Evolutionary conservation across 2,888 invertebrate species (phyloP), one percentile per base, ranked within the genome.

Genomic region (Rotaria macrura): DNA sequence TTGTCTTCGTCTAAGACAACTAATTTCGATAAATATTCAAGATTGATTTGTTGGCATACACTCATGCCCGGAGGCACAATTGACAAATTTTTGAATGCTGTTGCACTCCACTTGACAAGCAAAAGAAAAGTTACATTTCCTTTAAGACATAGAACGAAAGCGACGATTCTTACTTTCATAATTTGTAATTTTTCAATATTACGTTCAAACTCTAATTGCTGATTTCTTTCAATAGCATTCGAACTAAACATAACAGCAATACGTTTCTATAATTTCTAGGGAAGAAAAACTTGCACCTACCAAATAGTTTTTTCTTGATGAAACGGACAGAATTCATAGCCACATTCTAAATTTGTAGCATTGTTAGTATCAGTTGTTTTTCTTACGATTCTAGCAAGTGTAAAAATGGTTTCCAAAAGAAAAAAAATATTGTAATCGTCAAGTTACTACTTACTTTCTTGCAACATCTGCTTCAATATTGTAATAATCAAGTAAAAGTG

Each of bases 31-130:
- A 98, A 91, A 90, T 96, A 97, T 90, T 97, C 97, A 89, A 99
- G 92, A 91, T 99, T 99, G 0, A 99, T 97, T 93, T 99, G 98
- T 91, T 98, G 98, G 0, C 97, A 96, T 87, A 99, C 99, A 10
- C 98, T 98, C 84, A 96, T 96, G 0, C 98, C 98, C 0, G 98
- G 98, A 1, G 98, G 98, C 0, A 99, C 96, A 85, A 98, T 97
- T 88, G 96, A 91, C 95, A 98, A 96, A 90, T 98, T 98, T 90
- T 95, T 93, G 88, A 99, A 95, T 0, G 97, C 95, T 89, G 94
- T 94, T 0, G 97, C 96, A 43, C 97, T 98, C 98, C 98, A 98
- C 95, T 95, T 91, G 0, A 88, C 89, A 55, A 88, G 20, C 20
- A 25, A 74, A 83, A 55, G n/a, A 23, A 49, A 38, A 57, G 4